phyloP scores from a whole-genome alignment of 2,797 vertebrate genomes.

The Brotula barbata region DNA sequence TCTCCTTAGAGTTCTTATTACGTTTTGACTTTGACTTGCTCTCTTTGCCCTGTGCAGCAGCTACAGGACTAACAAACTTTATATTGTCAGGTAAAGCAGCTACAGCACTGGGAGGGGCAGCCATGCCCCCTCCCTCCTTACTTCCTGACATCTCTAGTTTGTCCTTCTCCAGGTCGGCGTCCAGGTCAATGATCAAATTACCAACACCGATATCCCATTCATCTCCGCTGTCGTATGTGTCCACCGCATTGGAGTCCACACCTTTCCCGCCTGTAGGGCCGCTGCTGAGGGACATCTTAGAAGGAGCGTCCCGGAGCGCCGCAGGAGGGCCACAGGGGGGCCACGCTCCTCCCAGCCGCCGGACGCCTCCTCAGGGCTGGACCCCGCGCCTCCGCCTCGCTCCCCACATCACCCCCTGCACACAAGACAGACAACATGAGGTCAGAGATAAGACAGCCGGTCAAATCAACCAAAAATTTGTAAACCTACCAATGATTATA shows the following conservation, averaged over 20 bases:
- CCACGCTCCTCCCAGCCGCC: slow-evolving; percentile 65
- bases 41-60: slow-evolving; percentile 84
- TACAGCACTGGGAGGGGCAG: slow-evolving; percentile 85
- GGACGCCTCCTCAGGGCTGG: slow-evolving; percentile 69
- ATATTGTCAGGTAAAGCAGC: slow-evolving; percentile 93
- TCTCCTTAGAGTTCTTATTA: slow-evolving; percentile 94
- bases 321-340: slow-evolving; percentile 73
- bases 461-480: too few species aligned
- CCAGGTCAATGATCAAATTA: slow-evolving; percentile 98
- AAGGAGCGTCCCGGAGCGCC: slow-evolving; percentile 85
- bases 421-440: slow-evolving; percentile 18
- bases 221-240: slow-evolving; percentile 97
- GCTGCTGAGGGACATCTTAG: slow-evolving; percentile 99
- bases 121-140: slow-evolving; percentile 91
- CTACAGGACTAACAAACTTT: slow-evolving; percentile 92
- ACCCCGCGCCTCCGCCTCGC: slow-evolving; percentile 70
- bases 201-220: slow-evolving; percentile 99
- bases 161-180: slow-evolving; percentile 98
- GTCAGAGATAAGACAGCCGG: background rate
- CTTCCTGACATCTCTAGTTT: slow-evolving; percentile 97
- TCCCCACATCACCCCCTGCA: slow-evolving; percentile 80
- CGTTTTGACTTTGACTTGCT: slow-evolving; percentile 97
- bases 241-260: slow-evolving; percentile 96
- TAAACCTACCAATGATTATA: too few species aligned
- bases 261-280: slow-evolving; percentile 99